Conservation (phyloP, 2,113 vertebrate species). For the Heliornis fulica region DNA sequence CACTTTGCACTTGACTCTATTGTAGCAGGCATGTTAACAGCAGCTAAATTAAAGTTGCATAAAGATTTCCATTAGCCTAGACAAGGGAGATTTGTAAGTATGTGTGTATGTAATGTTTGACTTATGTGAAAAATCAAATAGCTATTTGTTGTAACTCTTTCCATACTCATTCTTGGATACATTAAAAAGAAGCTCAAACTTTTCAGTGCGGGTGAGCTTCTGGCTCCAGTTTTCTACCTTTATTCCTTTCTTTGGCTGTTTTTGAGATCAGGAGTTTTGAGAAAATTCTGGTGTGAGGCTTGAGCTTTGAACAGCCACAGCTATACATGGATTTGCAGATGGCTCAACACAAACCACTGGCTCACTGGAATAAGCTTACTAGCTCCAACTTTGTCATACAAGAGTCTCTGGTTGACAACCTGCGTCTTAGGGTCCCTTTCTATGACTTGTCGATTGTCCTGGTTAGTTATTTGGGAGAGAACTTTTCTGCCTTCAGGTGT, state of each 20-base stretch:
- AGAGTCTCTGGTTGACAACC: neutral
- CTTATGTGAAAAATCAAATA: neutral
- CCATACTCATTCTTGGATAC: neutral
- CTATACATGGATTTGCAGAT: neutral
- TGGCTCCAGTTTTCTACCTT: neutral
- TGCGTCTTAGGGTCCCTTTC: neutral
- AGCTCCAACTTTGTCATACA: neutral
- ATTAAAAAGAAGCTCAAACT: neutral
- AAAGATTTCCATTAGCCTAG: conserved; percentile 41
- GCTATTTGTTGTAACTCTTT: neutral
- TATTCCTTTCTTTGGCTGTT: neutral
- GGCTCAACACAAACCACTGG: neutral
- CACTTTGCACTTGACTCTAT: neutral
- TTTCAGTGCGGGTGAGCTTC: neutral
- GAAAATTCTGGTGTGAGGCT: neutral
- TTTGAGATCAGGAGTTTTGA: neutral
- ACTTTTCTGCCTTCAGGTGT: neutral
- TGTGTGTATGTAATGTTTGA: neutral
- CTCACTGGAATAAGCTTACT: neutral
- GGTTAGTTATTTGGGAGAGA: neutral
- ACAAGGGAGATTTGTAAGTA: neutral
- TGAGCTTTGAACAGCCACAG: neutral
- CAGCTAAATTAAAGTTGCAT: neutral
- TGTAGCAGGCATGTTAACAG: conserved; percentile 13
- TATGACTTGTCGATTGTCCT: neutral